Evolutionary conservation across 2,888 invertebrate species (phyloP).

Genomic region (Agrotis clavis): DNA sequence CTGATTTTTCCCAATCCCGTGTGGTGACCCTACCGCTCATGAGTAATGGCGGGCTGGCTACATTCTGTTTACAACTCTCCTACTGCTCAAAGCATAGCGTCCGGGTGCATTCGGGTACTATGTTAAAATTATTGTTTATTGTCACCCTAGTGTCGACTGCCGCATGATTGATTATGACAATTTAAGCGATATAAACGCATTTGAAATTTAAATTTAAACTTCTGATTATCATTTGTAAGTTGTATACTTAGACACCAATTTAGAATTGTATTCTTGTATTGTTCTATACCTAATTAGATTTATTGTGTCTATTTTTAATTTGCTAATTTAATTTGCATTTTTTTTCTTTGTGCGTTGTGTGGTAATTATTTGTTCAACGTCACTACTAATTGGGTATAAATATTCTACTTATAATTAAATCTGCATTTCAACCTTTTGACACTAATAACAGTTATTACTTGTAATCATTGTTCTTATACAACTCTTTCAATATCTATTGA

Average conservation of each 20-base stretch:
- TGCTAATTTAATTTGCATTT: not conserved
- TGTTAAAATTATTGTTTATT: constrained; percentile 76
- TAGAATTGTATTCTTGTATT: constrained; percentile 39
- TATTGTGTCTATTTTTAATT: constrained; percentile 10
- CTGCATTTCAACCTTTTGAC: constrained; percentile 11
- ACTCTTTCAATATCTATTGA: not conserved
- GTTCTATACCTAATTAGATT: constrained; percentile 2
- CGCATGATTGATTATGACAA: constrained; percentile 59
- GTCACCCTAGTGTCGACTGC: constrained; percentile 68
- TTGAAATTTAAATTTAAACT: constrained; percentile 60
- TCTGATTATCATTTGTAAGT: constrained; percentile 54
- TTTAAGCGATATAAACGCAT: constrained; percentile 58
- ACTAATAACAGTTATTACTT: constrained; percentile 25
- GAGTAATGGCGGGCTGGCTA: constrained; percentile 73
- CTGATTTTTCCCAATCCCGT: not conserved
- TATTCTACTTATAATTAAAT: constrained; percentile 1
- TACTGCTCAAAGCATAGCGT: constrained; percentile 77
- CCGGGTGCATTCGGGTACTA: constrained; percentile 72
- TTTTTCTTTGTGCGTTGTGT: not conserved
- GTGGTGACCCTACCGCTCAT: constrained; percentile 59
- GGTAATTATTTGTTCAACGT: constrained; percentile 8
- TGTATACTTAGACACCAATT: constrained; percentile 47
- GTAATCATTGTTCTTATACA: constrained; percentile 34
- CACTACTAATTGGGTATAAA: not conserved
- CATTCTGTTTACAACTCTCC: constrained; percentile 75